Evolutionary conservation across 2,113 vertebrate species (phyloP).

Genomic region (Strix uralensis): DNA sequence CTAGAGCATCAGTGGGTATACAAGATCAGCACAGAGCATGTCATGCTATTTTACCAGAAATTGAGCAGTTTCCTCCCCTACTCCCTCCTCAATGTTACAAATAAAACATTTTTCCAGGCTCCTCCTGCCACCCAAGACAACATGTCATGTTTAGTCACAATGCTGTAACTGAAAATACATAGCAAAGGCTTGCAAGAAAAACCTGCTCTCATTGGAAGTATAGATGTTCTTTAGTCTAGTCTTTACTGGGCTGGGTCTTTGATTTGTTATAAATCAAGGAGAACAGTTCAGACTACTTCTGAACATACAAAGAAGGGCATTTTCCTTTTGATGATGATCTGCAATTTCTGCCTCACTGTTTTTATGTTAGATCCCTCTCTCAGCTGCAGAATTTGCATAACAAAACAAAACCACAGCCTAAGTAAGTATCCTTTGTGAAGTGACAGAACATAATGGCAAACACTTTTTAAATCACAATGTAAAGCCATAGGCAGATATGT

Average conservation of each 20-base stretch:
- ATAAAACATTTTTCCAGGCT: not conserved
- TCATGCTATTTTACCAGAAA: not conserved
- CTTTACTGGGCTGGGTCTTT: not conserved
- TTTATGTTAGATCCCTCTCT: not conserved
- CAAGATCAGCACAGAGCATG: not conserved
- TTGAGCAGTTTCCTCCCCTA: not conserved
- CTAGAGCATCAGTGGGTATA: not conserved
- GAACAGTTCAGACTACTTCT: not conserved
- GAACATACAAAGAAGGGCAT: not conserved
- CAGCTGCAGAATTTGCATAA: slow-evolving; percentile 28
- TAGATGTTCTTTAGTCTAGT: not conserved
- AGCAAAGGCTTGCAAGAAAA: not conserved
- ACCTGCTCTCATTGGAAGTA: not conserved
- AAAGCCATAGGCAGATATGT: not conserved
- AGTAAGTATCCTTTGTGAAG: not conserved
- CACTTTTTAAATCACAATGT: not conserved
- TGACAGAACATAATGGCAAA: not conserved
- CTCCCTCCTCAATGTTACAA: not conserved
- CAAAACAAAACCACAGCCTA: not conserved
- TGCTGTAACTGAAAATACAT: not conserved
- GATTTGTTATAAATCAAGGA: not conserved
- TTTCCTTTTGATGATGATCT: not conserved
- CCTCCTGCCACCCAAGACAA: not conserved
- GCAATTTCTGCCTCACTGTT: not conserved
- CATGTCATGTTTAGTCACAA: not conserved